Conservation (phyloP, 2,888 invertebrate genomes). For the Deilephila elpenor region DNA sequence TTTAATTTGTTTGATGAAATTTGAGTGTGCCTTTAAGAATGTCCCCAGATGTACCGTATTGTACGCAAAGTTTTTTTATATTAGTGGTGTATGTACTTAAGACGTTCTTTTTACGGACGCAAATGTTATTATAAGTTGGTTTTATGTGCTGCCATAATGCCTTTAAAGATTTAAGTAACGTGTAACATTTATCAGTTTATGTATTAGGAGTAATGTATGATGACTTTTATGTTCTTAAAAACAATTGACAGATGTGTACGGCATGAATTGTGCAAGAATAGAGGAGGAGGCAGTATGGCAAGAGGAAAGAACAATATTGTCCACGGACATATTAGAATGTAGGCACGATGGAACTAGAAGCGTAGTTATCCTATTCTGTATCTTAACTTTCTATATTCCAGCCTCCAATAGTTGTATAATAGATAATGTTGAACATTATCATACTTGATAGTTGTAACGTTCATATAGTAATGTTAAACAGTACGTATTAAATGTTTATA, state of each 20-base stretch:
- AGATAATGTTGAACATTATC: constrained; percentile 4
- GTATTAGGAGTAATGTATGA: neutral
- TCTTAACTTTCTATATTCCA: constrained; percentile 9
- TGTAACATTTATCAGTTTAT: neutral
- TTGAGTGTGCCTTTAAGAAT: constrained; percentile 18
- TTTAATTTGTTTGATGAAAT: neutral
- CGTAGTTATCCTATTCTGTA: constrained; percentile 3
- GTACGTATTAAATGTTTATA: constrained; percentile 21
- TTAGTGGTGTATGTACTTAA: constrained; percentile 23
- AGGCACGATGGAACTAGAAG: neutral
- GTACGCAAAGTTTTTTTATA: constrained; percentile 16
- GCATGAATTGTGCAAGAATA: neutral
- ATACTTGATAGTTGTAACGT: neutral
- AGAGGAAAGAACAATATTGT: neutral
- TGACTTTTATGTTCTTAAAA: neutral
- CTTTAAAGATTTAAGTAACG: constrained; percentile 1
- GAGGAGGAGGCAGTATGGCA: neutral
- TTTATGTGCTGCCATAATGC: constrained; percentile 22
- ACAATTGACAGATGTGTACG: neutral
- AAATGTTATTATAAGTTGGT: neutral
- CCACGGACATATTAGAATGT: neutral
- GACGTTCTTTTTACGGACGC: neutral
- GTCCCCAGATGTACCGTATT: constrained; percentile 3
- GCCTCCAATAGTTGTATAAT: constrained; percentile 10
- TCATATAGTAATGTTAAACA: constrained; percentile 8